phyloP scores from a whole-genome alignment of 2,113 vertebrate genomes.

The Eubucco bourcierii region DNA sequence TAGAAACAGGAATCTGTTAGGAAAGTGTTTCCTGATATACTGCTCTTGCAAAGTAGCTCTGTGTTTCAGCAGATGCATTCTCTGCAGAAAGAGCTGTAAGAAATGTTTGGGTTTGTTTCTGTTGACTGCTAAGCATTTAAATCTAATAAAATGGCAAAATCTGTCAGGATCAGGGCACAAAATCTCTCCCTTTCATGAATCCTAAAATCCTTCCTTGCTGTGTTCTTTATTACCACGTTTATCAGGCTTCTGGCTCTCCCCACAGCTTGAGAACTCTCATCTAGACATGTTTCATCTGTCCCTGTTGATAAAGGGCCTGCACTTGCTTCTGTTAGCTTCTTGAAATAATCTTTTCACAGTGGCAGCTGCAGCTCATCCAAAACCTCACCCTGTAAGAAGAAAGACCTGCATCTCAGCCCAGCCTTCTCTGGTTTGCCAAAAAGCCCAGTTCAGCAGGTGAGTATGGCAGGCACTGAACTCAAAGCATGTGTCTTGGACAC shows the following conservation, averaged over 20 bases:
- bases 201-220: neutral
- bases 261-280: neutral
- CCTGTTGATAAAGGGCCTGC: neutral
- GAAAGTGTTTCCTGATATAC: neutral
- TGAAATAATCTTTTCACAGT: conserved; percentile 17
- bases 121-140: neutral
- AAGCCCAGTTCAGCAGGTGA: conserved; percentile 33
- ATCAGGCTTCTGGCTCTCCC: neutral
- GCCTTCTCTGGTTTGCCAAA: neutral
- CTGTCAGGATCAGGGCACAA: neutral
- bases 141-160: neutral
- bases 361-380: conserved; percentile 49
- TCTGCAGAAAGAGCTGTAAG: neutral
- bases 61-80: neutral
- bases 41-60: neutral
- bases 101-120: neutral
- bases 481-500: fast-evolving
- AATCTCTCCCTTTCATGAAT: neutral
- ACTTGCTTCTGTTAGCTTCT: neutral
- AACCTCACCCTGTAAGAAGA: neutral
- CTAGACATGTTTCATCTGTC: neutral
- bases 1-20: neutral
- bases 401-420: neutral
- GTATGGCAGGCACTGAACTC: neutral
- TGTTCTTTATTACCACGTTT: neutral